Percentiles rank a stretch among this genome's conserved stretches.
phyloP scores from a whole-genome alignment of 2,888 invertebrate genomes.

The Drosophila merina region DNA sequence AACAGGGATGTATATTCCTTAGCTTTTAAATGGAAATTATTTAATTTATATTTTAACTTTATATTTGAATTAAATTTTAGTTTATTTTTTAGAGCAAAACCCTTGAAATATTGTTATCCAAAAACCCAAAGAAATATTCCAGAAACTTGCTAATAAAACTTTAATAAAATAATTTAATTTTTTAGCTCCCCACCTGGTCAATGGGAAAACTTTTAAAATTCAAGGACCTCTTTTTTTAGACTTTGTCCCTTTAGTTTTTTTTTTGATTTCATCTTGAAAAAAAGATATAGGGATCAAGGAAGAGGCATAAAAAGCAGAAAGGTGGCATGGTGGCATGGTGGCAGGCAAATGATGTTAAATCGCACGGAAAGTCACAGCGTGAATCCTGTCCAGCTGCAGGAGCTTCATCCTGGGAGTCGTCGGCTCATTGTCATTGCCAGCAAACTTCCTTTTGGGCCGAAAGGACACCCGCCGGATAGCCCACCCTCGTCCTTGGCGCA shows the following conservation, averaged over 20 bases:
- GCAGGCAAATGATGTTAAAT: constrained; percentile 62
- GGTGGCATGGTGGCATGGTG: constrained; percentile 6
- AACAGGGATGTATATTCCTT: not conserved
- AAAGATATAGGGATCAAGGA: not conserved
- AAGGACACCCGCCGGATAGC: constrained; percentile 36
- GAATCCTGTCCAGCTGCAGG: constrained; percentile 44
- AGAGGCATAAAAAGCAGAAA: not conserved
- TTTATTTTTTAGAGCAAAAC: no score
- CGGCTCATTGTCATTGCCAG: constrained; percentile 24
- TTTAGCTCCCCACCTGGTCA: no score
- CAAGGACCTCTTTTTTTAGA: no score
- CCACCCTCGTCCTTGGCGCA: constrained; percentile 44
- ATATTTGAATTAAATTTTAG: no score
- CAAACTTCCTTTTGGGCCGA: constrained; percentile 4
- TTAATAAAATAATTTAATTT: no score
- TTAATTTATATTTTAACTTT: no score
- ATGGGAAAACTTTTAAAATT: no score
- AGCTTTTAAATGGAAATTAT: not conserved
- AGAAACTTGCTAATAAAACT: no score
- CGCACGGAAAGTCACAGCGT: constrained; percentile 55
- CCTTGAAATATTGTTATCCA: no score
- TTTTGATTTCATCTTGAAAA: not conserved
- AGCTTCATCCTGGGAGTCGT: constrained; percentile 19
- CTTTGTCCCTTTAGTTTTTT: not conserved
- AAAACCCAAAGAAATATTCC: no score